Percentiles rank a stretch among this genome's conserved stretches.
Conservation (phyloP, 2,797 vertebrate genomes). For the Triplophysa bombifrons region DNA sequence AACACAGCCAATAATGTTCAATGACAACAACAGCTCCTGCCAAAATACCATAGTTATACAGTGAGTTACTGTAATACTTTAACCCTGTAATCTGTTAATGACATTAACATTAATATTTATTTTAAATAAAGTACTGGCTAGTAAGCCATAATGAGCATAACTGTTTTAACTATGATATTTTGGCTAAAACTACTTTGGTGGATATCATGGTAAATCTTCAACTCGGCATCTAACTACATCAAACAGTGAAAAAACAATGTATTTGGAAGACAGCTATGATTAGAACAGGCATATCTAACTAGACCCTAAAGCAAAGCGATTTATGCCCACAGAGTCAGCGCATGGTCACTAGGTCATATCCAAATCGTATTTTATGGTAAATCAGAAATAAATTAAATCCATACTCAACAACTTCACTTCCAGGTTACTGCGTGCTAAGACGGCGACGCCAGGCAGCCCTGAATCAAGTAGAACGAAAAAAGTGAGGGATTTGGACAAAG, state of each 20-base stretch:
- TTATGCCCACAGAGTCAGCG: slow-evolving; percentile 55
- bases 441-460: background rate
- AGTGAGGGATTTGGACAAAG: background rate
- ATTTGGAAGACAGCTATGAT: too few relatives aligned
- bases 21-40: background rate
- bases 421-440: background rate
- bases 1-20: background rate
- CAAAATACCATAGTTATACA: slow-evolving; percentile 5
- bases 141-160: too few relatives aligned
- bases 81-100: too few relatives aligned
- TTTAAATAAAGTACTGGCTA: too few relatives aligned
- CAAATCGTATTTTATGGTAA: background rate
- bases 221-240: background rate
- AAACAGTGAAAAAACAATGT: background rate
- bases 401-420: slow-evolving; percentile 34
- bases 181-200: too few relatives aligned
- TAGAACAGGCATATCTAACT: background rate
- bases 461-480: background rate
- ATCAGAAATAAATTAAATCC: slow-evolving; percentile 13
- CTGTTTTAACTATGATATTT: too few relatives aligned
- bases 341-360: slow-evolving; percentile 46
- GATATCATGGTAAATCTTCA: background rate
- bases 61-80: background rate
- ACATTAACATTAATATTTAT: too few relatives aligned
- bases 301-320: slow-evolving; percentile 1